Percentiles rank a stretch among this genome's conserved stretches.
Conservation (phyloP, 2,888 invertebrate genomes). For the Xanthia icteritia region DNA sequence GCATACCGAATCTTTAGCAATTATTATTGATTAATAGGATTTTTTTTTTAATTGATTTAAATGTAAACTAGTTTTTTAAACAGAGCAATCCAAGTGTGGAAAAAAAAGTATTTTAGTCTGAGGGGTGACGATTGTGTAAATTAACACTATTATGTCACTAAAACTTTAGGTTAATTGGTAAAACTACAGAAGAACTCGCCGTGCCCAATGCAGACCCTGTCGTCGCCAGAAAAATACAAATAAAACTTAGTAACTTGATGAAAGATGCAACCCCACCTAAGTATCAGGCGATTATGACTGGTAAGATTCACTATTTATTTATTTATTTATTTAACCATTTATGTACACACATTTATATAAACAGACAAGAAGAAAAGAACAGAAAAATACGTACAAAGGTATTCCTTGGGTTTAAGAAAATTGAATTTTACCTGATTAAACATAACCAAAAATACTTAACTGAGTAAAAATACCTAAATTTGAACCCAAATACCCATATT, state of each 20-base stretch:
- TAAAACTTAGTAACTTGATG: constrained; percentile 81
- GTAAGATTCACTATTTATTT: constrained; percentile 63
- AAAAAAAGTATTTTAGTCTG: background rate
- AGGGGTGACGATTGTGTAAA: background rate
- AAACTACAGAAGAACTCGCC: constrained; percentile 78
- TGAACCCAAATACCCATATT: background rate
- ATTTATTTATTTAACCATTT: too few species aligned
- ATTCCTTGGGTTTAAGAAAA: background rate
- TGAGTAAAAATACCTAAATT: background rate
- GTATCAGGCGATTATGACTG: constrained; percentile 74
- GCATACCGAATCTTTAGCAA: background rate
- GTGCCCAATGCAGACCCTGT: constrained; percentile 80
- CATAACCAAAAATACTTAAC: too few species aligned
- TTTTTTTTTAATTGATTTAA: background rate
- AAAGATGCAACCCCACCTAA: constrained; percentile 70
- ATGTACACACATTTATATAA: too few species aligned
- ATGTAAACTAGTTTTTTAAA: background rate
- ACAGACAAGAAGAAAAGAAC: too few species aligned
- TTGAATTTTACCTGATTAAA: background rate
- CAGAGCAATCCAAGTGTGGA: background rate
- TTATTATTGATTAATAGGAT: too few species aligned
- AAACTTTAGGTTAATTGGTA: constrained; percentile 76
- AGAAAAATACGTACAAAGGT: too few species aligned
- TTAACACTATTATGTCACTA: background rate
- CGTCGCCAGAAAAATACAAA: constrained; percentile 82